Evolutionary conservation across 2,888 invertebrate species (phyloP), one percentile per base, ranked within the genome.

Genomic region (Phorcus lineatus): DNA sequence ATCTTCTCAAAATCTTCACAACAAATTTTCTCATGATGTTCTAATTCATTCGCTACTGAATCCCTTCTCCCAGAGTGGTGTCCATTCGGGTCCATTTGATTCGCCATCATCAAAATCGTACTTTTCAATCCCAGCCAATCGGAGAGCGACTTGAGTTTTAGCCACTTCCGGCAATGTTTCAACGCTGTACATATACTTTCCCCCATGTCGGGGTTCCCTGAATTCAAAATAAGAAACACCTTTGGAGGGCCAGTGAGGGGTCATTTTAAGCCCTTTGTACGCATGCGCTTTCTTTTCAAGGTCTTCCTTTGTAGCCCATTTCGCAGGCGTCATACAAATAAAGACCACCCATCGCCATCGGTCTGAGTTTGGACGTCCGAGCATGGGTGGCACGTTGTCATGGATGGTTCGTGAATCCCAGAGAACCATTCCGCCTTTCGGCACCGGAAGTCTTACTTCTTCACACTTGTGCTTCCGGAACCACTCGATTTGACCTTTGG

Each of bases 391-490:
- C 1, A 84, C 86, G 54, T 89, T 89, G 7, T 87, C 90, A 62
- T 90, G 90, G 9, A 90, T 86, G 6, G 85, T 78, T 31, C 89
- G 76, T 0, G 90, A 90, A 80, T 90, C 90, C 90, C 90, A 90
- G 7, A 90, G 78, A n/a, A 89, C 86, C 77, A 90, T 85, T 19
- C 89, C 90, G 16, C 90, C 90, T 81, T 88, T 89, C 2, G 88
- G 88, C 0, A 88, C 88, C 0, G 88, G 83, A 7, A 90, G 82
- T 54, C 86, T 79, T 47, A 86, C 79, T 11, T 81, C 31, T 53
- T 70, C 67, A 70, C 88, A 88, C 0, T 87, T 87, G 16, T 78
- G 80, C 3, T 82, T 77, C 52, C 81, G 40, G 52, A 83, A 85
- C 81, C 82, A 88, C 24, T 85, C 75, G 3, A 53, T 66, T 4